phyloP scores from a whole-genome alignment of 1,140 invertebrate species.

The Pantala flavescens region DNA sequence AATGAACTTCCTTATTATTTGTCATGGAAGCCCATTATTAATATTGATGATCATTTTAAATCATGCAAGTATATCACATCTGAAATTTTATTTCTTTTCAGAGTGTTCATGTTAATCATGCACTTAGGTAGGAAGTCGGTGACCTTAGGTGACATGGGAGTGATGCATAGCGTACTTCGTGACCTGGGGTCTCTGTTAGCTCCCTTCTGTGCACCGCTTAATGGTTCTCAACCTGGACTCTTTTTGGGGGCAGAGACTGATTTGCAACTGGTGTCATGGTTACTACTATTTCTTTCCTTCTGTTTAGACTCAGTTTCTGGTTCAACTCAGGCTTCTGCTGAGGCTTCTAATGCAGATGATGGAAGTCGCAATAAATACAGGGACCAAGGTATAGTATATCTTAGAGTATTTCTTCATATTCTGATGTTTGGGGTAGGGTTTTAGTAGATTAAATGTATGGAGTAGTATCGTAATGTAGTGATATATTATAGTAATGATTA shows the following conservation, averaged over 20 bases:
- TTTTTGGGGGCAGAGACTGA: constrained; percentile 39
- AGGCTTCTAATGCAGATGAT: constrained; percentile 22
- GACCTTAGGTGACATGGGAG: constrained; percentile 44
- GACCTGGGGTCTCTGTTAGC: constrained; percentile 44
- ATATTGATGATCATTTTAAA: no score
- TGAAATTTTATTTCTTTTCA: constrained; percentile 42
- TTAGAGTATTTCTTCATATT: neutral
- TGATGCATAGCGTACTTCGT: constrained; percentile 49
- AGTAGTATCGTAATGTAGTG: no score
- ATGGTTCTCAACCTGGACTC: constrained; percentile 33
- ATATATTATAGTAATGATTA: no score
- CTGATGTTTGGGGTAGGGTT: constrained; percentile 1
- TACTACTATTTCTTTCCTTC: constrained; percentile 63
- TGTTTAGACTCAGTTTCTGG: constrained; percentile 48
- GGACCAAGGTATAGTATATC: constrained; percentile 31
- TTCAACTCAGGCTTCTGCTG: constrained; percentile 23
- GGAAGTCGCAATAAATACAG: constrained; percentile 32
- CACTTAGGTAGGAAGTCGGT: constrained; percentile 77
- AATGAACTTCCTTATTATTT: no score
- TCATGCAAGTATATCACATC: no score
- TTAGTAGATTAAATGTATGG: no score
- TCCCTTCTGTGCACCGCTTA: constrained; percentile 37
- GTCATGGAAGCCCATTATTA: no score
- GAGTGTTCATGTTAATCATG: constrained; percentile 75
- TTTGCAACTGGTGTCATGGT: constrained; percentile 62